Evolutionary conservation across 2,888 invertebrate genomes (phyloP).

Genomic region (Meiosimyza platycephala): DNA sequence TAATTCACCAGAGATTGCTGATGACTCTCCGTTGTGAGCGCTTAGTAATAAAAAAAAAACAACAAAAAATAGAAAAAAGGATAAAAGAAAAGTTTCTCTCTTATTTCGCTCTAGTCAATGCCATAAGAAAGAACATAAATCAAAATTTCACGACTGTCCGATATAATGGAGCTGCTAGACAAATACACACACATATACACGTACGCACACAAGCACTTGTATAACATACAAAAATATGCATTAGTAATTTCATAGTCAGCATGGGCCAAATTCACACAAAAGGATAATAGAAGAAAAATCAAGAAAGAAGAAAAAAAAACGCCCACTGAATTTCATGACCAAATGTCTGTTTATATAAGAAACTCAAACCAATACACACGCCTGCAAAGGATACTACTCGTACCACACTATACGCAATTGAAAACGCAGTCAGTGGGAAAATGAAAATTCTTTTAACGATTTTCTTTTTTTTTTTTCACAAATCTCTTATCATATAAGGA

Average conservation of each 20-base stretch:
- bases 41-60: not conserved
- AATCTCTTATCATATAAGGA: too few relatives aligned
- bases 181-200: not conserved
- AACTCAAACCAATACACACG: not conserved
- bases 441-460: slow-evolving; percentile 17
- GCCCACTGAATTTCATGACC: not conserved
- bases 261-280: not conserved
- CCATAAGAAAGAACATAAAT: slow-evolving; percentile 63
- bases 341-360: not conserved
- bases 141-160: slow-evolving; percentile 61
- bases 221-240: not conserved
- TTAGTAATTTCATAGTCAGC: slow-evolving; percentile 1
- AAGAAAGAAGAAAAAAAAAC: not conserved
- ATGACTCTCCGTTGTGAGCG: slow-evolving; percentile 32
- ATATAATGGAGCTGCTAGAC: slow-evolving; percentile 39
- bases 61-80: too few relatives aligned
- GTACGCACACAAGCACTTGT: not conserved
- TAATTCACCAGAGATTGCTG: slow-evolving; percentile 34
- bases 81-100: slow-evolving; percentile 1
- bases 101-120: not conserved
- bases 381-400: slow-evolving; percentile 1
- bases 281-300: not conserved
- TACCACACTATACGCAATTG: not conserved
- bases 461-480: too few relatives aligned
- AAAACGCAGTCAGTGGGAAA: slow-evolving; percentile 5